A percentile compares a stretch with the other conserved stretches of the same genome.
Conservation (phyloP, 2,888 invertebrate genomes). For the Pogonocherus hispidulus region DNA sequence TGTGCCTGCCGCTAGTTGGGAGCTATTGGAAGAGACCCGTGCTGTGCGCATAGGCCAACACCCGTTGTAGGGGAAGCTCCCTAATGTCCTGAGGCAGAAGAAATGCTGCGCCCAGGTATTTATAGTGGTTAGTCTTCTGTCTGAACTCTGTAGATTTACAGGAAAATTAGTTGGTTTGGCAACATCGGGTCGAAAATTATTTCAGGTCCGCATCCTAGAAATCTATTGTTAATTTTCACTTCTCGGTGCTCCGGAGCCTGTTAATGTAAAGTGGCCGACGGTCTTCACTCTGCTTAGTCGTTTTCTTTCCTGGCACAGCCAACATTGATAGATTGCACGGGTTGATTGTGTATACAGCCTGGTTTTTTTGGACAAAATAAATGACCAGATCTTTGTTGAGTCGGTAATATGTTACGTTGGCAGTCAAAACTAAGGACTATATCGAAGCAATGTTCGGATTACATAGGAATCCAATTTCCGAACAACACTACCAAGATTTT, state of each 20-base stretch:
- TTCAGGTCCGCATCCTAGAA: conserved; percentile 18
- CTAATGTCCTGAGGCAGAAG: too few species aligned
- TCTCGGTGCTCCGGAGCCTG: conserved; percentile 25
- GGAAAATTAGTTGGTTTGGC: too few species aligned
- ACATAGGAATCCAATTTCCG: conserved; percentile 36
- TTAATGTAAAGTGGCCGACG: conserved; percentile 42
- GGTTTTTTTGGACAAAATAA: conserved; percentile 38
- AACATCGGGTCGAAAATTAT: too few species aligned
- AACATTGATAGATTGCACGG: conserved; percentile 46
- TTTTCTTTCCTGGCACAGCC: conserved; percentile 38
- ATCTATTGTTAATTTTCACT: conserved; percentile 37
- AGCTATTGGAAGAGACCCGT: too few species aligned
- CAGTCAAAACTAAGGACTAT: conserved; percentile 39
- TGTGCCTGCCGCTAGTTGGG: too few species aligned
- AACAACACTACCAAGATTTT: conserved; percentile 17
- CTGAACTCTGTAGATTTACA: too few species aligned
- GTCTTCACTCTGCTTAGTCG: conserved; percentile 33
- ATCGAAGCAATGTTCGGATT: conserved; percentile 32
- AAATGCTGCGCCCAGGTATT: too few species aligned
- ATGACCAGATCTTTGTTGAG: conserved; percentile 42
- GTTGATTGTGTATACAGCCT: conserved; percentile 39
- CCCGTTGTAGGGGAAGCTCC: too few species aligned
- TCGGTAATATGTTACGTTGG: conserved; percentile 41
- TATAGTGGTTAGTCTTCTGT: too few species aligned
- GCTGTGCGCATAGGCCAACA: too few species aligned